These are phyloP conservation scores for Pavo muticus DNA, from an alignment of 2,113 vertebrate genomes.

Conservation along the genomic window DNA sequence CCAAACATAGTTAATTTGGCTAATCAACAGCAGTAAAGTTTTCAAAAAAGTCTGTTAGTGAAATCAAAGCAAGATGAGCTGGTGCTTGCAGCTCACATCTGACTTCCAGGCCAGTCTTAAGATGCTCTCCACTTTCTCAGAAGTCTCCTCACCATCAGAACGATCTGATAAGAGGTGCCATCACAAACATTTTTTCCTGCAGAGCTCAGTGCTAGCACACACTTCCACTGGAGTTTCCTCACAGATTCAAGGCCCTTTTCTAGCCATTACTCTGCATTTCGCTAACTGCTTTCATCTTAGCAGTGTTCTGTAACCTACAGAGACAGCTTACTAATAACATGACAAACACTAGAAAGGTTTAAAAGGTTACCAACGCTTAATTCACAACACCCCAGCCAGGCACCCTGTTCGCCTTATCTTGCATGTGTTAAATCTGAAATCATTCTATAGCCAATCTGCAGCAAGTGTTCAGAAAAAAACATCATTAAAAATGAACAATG, in stretches of 20 bases:
- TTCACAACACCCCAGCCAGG: neutral
- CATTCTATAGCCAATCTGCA: neutral
- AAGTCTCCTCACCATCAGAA: neutral
- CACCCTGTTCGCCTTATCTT: neutral
- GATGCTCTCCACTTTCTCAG: neutral
- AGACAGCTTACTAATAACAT: neutral
- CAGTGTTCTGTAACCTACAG: neutral
- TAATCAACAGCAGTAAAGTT: neutral
- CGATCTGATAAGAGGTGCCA: neutral
- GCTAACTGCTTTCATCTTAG: neutral
- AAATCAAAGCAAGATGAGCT: neutral
- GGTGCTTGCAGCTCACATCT: neutral
- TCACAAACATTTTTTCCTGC: neutral
- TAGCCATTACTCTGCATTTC: neutral
- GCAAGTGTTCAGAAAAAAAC: constrained; percentile 19
- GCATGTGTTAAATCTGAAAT: neutral
- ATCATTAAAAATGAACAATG: constrained; percentile 13
- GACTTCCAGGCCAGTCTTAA: neutral
- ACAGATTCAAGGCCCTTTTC: neutral
- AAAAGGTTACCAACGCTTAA: constrained; percentile 2
- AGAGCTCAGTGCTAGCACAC: neutral
- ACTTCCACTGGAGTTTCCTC: neutral
- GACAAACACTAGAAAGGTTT: neutral
- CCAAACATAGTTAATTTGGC: neutral
- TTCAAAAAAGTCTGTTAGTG: neutral